Percentiles rank a stretch among this genome's conserved stretches.
phyloP scores from a whole-genome alignment of 2,888 invertebrate genomes.

The Germaria angustata region DNA sequence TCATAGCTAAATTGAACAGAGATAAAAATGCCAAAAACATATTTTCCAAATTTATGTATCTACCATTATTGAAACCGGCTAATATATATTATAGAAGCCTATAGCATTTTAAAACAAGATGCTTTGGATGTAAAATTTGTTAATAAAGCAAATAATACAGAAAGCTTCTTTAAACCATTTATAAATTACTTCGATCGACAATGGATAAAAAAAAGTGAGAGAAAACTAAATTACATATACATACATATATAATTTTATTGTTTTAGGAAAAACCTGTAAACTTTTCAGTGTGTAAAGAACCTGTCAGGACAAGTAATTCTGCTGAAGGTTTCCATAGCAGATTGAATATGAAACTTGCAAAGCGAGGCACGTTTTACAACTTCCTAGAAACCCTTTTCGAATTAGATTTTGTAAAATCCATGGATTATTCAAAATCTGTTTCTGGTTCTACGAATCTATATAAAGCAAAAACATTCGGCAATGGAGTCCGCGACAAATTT shows the following conservation, averaged over 20 bases:
- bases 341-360: constrained; percentile 46
- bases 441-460: too few relatives aligned
- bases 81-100: constrained; percentile 34
- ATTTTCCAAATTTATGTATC: constrained; percentile 26
- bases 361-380: constrained; percentile 17
- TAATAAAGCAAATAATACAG: constrained; percentile 1
- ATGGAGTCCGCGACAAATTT: background rate
- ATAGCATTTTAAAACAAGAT: constrained; percentile 37
- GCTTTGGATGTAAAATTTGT: constrained; percentile 29
- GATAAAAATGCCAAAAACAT: constrained; percentile 36
- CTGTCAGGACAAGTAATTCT: background rate
- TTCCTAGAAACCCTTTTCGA: too few relatives aligned
- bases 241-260: background rate
- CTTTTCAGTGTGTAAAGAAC: background rate
- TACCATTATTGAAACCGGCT: constrained; percentile 6
- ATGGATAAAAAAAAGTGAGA: constrained; percentile 1
- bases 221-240: background rate
- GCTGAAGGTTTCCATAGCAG: constrained; percentile 11
- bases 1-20: constrained; percentile 35
- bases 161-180: constrained; percentile 10
- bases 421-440: too few relatives aligned
- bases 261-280: background rate
- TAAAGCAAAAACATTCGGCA: background rate
- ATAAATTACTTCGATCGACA: background rate
- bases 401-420: constrained; percentile 11